Evolutionary conservation across 2,113 vertebrate genomes (phyloP).

Genomic region (Apteryx mantelli): DNA sequence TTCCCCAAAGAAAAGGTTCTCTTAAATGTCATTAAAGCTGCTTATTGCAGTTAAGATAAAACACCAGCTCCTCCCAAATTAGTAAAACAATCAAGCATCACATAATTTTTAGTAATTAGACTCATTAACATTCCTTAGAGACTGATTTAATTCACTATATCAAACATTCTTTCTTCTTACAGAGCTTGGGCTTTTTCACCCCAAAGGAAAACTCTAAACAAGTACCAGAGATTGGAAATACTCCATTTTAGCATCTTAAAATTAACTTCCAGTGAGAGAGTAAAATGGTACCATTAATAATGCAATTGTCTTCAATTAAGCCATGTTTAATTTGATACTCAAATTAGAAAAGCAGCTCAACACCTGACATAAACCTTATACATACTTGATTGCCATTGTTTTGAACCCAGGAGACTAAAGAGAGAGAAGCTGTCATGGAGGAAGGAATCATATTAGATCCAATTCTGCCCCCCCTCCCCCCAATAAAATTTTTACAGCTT

Average conservation of each 20-base stretch:
- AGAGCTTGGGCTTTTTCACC: constrained; percentile 9
- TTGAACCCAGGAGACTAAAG: background rate
- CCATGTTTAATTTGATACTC: background rate
- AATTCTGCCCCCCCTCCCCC: background rate
- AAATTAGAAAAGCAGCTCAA: background rate
- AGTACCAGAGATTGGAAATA: background rate
- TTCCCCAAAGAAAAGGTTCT: constrained; percentile 12
- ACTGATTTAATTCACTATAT: constrained; percentile 55
- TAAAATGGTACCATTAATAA: background rate
- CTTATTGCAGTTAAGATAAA: constrained; percentile 47
- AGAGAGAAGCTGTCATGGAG: background rate
- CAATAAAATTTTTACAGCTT: background rate
- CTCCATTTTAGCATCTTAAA: background rate
- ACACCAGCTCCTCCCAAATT: constrained; percentile 66
- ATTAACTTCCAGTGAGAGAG: background rate
- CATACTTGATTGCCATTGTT: background rate
- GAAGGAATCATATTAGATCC: background rate
- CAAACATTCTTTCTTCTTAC: background rate
- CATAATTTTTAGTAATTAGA: constrained; percentile 71
- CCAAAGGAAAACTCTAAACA: constrained; percentile 22
- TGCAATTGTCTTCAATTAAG: background rate
- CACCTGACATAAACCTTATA: background rate
- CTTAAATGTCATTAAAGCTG: constrained; percentile 47
- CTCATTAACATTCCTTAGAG: constrained; percentile 70
- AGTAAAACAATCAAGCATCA: constrained; percentile 70